Percentiles rank a stretch among this genome's conserved stretches.
These are phyloP conservation scores for Peromyscus polionotus DNA, from an alignment of 2,113 vertebrate genomes.

Conservation along the genomic window DNA sequence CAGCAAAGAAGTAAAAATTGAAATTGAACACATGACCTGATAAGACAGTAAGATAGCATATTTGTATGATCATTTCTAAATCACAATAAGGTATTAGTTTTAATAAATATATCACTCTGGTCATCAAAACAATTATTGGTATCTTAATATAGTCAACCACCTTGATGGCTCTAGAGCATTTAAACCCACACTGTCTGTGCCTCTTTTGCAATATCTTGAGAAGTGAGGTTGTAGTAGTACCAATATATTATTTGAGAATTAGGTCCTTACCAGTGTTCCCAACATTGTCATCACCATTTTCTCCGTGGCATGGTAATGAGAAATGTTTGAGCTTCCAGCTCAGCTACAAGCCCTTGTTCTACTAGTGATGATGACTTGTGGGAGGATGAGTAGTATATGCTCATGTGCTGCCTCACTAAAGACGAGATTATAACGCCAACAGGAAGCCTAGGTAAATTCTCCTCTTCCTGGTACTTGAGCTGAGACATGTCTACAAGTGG, in stretches of 20 bases:
- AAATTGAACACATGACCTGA: no score
- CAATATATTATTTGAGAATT: neutral
- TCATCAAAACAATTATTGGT: neutral
- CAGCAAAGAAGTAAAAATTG: neutral
- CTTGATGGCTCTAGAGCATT: neutral
- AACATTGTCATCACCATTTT: neutral
- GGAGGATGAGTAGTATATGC: neutral
- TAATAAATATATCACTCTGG: neutral
- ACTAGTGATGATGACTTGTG: neutral
- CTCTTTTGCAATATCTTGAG: neutral
- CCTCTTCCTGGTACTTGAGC: neutral
- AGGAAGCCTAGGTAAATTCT: neutral
- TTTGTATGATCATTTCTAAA: neutral
- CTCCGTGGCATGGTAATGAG: neutral
- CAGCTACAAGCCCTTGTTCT: neutral
- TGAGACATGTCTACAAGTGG: neutral
- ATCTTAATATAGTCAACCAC: neutral
- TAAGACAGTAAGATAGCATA: neutral
- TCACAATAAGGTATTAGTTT: neutral
- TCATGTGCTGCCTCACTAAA: neutral
- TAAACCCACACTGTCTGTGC: neutral
- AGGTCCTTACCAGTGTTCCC: neutral
- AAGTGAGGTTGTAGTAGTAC: neutral
- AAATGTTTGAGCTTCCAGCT: neutral
- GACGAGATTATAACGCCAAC: no score